Conservation (phyloP, 2,888 invertebrate genomes). For the Philonicus albiceps region DNA sequence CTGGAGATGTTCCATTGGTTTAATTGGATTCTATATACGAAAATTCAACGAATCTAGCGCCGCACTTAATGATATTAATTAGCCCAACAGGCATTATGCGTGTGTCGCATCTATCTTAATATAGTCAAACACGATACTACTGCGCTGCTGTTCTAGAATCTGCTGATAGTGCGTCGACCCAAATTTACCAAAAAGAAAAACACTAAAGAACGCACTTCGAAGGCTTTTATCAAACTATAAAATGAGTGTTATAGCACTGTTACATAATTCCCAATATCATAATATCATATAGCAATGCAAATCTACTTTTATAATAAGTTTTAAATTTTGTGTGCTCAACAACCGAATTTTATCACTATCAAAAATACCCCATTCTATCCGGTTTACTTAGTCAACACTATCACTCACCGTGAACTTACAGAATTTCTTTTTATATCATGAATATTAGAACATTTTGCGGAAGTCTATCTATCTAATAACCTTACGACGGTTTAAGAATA, state of each 20-base stretch:
- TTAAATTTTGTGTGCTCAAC: not conserved
- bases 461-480: not conserved
- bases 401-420: conserved; percentile 12
- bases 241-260: not conserved
- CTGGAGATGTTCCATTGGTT: not conserved
- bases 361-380: not conserved
- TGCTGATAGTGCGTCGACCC: conserved; percentile 34
- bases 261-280: not conserved
- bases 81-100: not conserved
- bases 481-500: conserved; percentile 4
- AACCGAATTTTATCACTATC: not conserved
- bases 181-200: not conserved
- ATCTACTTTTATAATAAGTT: not conserved
- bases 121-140: conserved; percentile 1
- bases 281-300: not conserved
- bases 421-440: not conserved
- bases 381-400: not conserved
- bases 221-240: not conserved
- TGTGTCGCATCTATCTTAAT: not conserved
- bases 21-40: not conserved
- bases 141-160: conserved; percentile 1
- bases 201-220: not conserved
- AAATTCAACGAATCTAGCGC: not conserved
- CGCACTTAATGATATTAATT: conserved; percentile 17
- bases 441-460: conserved; percentile 10